Base-by-base conservation (phyloP, 2,888 invertebrate species). In the Cataglyphis cursor region DNA sequence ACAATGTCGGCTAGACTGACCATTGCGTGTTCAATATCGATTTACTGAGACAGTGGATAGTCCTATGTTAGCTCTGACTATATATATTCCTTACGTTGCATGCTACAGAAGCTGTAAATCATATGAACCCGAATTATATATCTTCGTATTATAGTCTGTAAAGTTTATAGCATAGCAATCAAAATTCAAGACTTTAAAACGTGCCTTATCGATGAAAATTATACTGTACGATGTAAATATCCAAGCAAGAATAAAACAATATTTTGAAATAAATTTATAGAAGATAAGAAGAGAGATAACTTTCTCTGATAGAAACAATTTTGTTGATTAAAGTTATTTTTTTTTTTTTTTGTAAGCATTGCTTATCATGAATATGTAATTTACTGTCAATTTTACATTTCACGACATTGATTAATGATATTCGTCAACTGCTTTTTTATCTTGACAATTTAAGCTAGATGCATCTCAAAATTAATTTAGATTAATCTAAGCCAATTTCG, bases 31-130 rank as follows among this genome's bases (percentile, higher is more conserved):
- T 54, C 76, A 85, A 76, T 93, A 93, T 93, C 93, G 93, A 93
- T 93, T 93, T 82, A 87, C 85, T 80, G 91, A 28, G 93, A 91
- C 93, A 93, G 88, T 91, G 93, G 91, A 89, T 92, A 91, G 91
- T 85, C 89, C 88, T 87, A 65, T 87, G 83, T 85, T 88, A 86
- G 80, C 62, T 80, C 68, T 8, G 62, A 73, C 85, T 87, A 10
- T 64, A 72, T 82, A 76, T 75, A 74, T 64, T 68, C 54, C 78
- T 88, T 83, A 86, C 84, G 82, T 84, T 61, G 81, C 84, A 82
- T 88, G 91, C 75, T 91, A 91, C 89, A 91, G 91, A 90, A 89
- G 91, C 89, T 90, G 92, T 88, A 89, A 90, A 90, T 91, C 88
- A 89, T 89, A 70, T 76, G 75, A 86, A 76, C 82, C 3, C 62